Evolutionary conservation across 2,888 invertebrate genomes (phyloP), one percentile per base, ranked within the genome.

Genomic region (Diloba caeruleocephala): DNA sequence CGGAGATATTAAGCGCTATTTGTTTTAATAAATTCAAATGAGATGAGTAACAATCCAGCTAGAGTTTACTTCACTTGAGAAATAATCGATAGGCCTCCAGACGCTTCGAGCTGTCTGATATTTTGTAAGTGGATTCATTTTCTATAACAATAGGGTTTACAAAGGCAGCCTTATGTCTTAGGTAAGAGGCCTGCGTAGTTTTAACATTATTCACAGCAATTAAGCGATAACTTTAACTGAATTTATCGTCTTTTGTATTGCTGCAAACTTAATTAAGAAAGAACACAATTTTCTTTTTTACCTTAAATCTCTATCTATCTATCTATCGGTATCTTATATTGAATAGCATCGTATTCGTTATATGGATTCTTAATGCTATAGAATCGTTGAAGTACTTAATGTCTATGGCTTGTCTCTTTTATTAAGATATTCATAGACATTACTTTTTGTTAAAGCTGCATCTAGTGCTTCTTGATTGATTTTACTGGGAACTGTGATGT

Each of bases 111-210:
- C 34, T 31, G 42, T 23, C 38, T n/a, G 38, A 57, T 38, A 46
- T 52, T 63, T 42, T 43, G 31, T 48, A 56, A 65, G 41, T 51
- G 48, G 21, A 45, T 42, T 60, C 37, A 59, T 62, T 64, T 65
- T 43, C 37, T 63, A 44, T 45, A 41, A 60, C 39, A 28, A 28
- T 41, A 37, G 23, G 19, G 31, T 37, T 2, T 15, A 8, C 10
- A 15, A 19, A 46, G 52, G 38, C 58, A 38, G 31, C 38, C 29
- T 59, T 10, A 44, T 37, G 23, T 48, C 43, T 46, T n/a, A 41
- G 26, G 15, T 46, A 28, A 62, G 50, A 45, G 33, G 33, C 32
- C 38, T 63, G 12, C 37, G 31, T 45, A 44, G 49, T 55, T 44
- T 41, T 49, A 63, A 46, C 44, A 67, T 52, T 48, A 63, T 50